Conservation (phyloP, 2,888 invertebrate genomes). For the Beris morrisii region DNA sequence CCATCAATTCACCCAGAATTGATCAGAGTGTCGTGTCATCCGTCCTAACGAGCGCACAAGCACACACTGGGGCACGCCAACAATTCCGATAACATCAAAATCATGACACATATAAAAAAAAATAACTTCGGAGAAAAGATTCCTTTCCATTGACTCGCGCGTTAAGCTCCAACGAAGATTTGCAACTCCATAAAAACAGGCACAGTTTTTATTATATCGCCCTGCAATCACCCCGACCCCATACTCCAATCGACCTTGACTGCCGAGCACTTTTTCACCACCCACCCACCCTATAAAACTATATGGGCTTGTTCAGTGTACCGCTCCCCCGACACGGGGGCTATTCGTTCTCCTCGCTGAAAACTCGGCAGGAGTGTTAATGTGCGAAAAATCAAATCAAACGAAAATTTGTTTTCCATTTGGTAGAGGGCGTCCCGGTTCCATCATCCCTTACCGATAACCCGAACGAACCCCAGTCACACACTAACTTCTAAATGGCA, state of each 20-base stretch:
- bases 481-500: conserved; percentile 21
- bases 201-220: neutral
- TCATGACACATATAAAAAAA: neutral
- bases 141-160: neutral
- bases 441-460: conserved; percentile 4
- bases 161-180: conserved; percentile 9
- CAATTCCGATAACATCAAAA: conserved; percentile 27
- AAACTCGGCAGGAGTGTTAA: conserved; percentile 39
- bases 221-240: neutral
- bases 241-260: conserved; percentile 10
- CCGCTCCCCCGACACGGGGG: neutral
- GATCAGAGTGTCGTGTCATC: conserved; percentile 29
- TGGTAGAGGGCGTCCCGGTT: neutral
- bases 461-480: conserved; percentile 14
- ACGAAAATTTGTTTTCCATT: conserved; percentile 37
- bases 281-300: neutral
- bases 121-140: conserved; percentile 9
- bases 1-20: conserved; percentile 29
- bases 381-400: conserved; percentile 45
- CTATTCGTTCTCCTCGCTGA: neutral
- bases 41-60: conserved; percentile 19
- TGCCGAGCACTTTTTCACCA: neutral
- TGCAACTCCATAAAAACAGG: conserved; percentile 15
- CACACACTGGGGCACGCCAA: conserved; percentile 14
- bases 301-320: neutral